These are phyloP conservation scores for Ichneumoninae sp. DNA, from an alignment of 2,888 invertebrate species.

Conservation along the genomic window DNA sequence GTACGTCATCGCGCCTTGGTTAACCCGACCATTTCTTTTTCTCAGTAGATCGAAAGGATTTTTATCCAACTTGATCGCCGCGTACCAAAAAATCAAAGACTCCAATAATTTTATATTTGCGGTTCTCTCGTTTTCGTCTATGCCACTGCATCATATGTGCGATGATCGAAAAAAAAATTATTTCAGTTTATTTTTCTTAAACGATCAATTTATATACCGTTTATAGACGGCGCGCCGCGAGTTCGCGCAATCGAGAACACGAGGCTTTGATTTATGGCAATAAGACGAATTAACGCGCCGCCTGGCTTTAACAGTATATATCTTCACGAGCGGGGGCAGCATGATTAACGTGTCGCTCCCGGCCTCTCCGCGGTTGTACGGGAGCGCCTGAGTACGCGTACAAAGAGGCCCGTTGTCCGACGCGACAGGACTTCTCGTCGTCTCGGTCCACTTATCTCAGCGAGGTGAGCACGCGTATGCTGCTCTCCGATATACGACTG, in stretches of 20 bases:
- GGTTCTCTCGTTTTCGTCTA: neutral
- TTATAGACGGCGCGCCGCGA: conserved; percentile 4
- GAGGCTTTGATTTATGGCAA: conserved; percentile 52
- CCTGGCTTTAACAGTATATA: conserved; percentile 36
- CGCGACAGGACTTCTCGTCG: conserved; percentile 58
- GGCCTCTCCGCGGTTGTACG: conserved; percentile 46
- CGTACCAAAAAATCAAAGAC: too few species aligned
- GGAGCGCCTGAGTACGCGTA: conserved; percentile 41
- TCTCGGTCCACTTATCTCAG: conserved; percentile 79
- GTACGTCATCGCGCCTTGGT: too few species aligned
- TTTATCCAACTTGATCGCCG: too few species aligned
- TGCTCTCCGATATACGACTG: conserved; percentile 30
- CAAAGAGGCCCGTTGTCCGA: conserved; percentile 48
- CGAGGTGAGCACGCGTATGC: conserved; percentile 65
- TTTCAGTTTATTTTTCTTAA: neutral
- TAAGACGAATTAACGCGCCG: conserved; percentile 57
- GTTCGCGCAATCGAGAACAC: conserved; percentile 35
- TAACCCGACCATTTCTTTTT: too few species aligned
- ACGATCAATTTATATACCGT: conserved; percentile 36
- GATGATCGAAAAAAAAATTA: neutral
- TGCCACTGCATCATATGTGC: neutral
- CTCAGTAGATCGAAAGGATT: neutral
- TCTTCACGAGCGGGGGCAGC: conserved; percentile 32
- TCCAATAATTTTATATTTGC: neutral
- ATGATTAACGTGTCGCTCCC: conserved; percentile 58